A percentile compares a stretch with the other conserved stretches of the same genome.
Evolutionary conservation across 1,140 invertebrate species (phyloP).

Genomic region (Drosophila watanabei): DNA sequence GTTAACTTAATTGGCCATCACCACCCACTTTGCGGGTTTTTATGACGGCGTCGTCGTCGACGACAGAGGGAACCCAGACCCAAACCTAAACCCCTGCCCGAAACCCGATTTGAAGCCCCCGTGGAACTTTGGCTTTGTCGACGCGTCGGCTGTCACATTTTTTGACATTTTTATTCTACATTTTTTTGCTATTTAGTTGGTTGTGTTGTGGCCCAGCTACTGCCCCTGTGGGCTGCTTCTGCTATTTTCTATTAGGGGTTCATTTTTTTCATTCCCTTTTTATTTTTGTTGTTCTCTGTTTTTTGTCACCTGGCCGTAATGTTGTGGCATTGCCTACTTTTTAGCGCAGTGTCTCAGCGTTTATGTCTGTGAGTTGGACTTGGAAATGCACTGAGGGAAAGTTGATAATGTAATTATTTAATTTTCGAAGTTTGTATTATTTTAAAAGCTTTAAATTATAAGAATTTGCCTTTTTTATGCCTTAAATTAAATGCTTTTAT

Average conservation of each 20-base stretch:
- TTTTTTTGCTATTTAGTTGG: slow-evolving; percentile 73
- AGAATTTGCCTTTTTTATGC: neutral
- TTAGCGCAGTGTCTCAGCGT: slow-evolving; percentile 47
- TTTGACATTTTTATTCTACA: slow-evolving; percentile 82
- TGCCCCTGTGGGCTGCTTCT: slow-evolving; percentile 11
- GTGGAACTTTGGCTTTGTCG: slow-evolving; percentile 52
- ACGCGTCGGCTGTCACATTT: slow-evolving; percentile 74
- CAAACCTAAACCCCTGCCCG: slow-evolving; percentile 15
- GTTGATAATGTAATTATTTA: neutral
- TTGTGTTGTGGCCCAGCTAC: slow-evolving; percentile 1
- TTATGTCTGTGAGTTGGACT: slow-evolving; percentile 11
- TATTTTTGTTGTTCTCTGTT: slow-evolving; percentile 52
- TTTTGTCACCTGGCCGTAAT: slow-evolving; percentile 72
- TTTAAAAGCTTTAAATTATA: neutral
- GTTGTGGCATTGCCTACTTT: slow-evolving; percentile 70
- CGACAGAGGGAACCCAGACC: slow-evolving; percentile 11
- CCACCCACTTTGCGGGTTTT: slow-evolving; percentile 84
- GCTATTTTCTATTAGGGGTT: slow-evolving; percentile 48
- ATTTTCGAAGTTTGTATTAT: neutral
- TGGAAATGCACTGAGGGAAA: slow-evolving; percentile 14
- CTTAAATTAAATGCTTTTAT: neutral
- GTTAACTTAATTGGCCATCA: slow-evolving; percentile 85
- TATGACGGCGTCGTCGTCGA: slow-evolving; percentile 54
- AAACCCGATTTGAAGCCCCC: slow-evolving; percentile 3
- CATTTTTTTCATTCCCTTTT: slow-evolving; percentile 22